Base-by-base conservation (phyloP, 2,113 vertebrate species). In the Scalopus aquaticus region DNA sequence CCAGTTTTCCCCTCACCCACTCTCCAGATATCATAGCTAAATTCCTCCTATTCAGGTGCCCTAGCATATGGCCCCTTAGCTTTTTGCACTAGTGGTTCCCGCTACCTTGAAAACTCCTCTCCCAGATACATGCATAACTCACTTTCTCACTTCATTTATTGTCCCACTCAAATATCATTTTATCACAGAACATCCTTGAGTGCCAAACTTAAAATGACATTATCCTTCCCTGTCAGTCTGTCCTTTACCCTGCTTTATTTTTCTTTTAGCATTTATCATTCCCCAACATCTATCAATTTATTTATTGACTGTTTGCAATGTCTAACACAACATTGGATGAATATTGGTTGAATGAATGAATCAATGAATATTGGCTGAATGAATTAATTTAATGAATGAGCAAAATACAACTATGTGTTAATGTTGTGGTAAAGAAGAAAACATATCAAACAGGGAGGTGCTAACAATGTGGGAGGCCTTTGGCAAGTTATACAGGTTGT, bases 401-500 rank as follows among this genome's bases (percentile, higher is more conserved):
- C 30, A 58, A 15, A 15, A 87, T 42, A 46, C 4, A 67, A 44
- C n/a, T 54, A 0, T 73, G 81, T 26, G 49, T 93, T 77, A 32
- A 67, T 95, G n/a, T 65, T 93, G 67, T 77, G n/a, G 26, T 69
- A 6, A 39, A 62, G 56, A 88, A 42, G 35, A 86, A 93, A 72
- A 20, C 64, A 64, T 32, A 30, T 20, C 65, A 86, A 83, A 32
- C 32, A 64, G 70, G 42, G 79, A 88, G 67, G 35, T 9, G 28
- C 13, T 92, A 44, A 56, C 17, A 37, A 35, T 4, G 42, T 62
- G 32, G 10, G 10, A 84, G 88, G 93, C 88, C 72, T 96, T 92
- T 84, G 58, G 4, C 12, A 69, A 72, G 16, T 46, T 96, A 51
- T 42, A 17, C 58, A 93, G 39, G 28, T 51, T 92, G 39, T 70